Percentiles rank a stretch among this genome's conserved stretches.
These are phyloP conservation scores for Paradisaea rubra DNA, from an alignment of 2,113 vertebrate species.

Conservation along the genomic window DNA sequence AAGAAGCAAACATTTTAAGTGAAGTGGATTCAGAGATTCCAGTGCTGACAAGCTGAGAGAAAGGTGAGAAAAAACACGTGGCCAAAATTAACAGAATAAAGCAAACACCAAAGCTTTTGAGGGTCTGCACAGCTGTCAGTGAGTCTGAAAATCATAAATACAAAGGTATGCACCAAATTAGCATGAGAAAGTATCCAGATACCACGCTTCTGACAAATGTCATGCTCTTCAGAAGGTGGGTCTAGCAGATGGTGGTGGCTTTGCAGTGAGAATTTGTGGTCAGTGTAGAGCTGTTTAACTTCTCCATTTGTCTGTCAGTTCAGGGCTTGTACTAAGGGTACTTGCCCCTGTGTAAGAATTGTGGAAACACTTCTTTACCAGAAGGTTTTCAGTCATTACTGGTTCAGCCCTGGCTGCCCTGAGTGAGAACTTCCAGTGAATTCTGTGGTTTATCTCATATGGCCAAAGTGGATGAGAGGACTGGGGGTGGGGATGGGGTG, in stretches of 20 bases:
- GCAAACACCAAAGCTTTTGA: not conserved
- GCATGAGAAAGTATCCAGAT: not conserved
- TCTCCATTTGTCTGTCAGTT: not conserved
- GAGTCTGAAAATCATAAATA: not conserved
- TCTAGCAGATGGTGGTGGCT: not conserved
- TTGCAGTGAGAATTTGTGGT: not conserved
- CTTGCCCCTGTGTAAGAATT: not conserved
- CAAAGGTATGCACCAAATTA: not conserved
- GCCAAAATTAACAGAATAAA: conserved; percentile 6
- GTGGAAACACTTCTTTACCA: not conserved
- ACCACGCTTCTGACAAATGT: not conserved
- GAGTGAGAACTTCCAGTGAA: not conserved
- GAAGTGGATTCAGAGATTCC: not conserved
- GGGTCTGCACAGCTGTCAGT: not conserved
- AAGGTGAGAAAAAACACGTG: not conserved
- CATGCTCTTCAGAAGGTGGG: not conserved
- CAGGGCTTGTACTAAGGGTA: not conserved
- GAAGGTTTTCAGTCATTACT: not conserved
- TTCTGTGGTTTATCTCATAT: not conserved
- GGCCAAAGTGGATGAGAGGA: not conserved
- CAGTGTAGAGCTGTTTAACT: not conserved
- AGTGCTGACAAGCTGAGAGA: conserved; percentile 5
- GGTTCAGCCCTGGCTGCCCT: not conserved
- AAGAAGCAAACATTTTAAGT: not conserved
- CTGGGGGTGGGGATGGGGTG: not conserved